Base-by-base conservation (phyloP, 2,888 invertebrate genomes). In the Pterostichus niger region DNA sequence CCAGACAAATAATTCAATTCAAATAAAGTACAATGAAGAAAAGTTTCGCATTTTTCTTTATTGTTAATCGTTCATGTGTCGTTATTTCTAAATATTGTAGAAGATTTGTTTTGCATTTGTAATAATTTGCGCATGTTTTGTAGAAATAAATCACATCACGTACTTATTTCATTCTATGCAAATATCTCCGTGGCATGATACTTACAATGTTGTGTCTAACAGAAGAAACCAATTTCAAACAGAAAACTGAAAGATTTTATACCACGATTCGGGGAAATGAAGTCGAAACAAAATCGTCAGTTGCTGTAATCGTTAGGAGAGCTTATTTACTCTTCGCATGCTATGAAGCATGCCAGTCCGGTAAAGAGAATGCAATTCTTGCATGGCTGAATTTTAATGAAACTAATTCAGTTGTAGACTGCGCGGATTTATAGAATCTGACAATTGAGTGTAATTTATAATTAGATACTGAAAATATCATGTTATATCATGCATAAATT, bases 251-350 rank as follows among this genome's bases (percentile, higher is more conserved):
- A 33, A 64, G 33, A 64, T 64, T 35, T 64, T 64, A n/a, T 35
- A 35, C 33, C 13, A 31, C 11, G 64, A 64, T 64, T 59, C n/a
- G 33, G 33, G 33, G 61, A 61, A 61, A 61, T 61, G 61, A 61
- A 61, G 61, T 61, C 17, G 33, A 61, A 64, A 35, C 64, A 64
- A 35, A 33, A 64, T 35, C 64, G 31, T 64, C 33, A 64, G 64
- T 64, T 64, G 64, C 17, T 31, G 24, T 17, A 64, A 64, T 64
- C 64, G 64, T 35, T 35, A 11, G 13, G 35, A 64, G 33, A 13
- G 64, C 64, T 64, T 64, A 64, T 64, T 64, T 33, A 64, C 40
- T 35, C 35, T 35, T 64, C 33, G 35, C 64, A 64, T 64, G 64
- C 64, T 40, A 64, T 40, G 35, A 64, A 31, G 52, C 61, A 31